These are phyloP conservation scores for Proterorhinus semilunaris DNA, from an alignment of 2,113 vertebrate genomes.

Conservation along the genomic window DNA sequence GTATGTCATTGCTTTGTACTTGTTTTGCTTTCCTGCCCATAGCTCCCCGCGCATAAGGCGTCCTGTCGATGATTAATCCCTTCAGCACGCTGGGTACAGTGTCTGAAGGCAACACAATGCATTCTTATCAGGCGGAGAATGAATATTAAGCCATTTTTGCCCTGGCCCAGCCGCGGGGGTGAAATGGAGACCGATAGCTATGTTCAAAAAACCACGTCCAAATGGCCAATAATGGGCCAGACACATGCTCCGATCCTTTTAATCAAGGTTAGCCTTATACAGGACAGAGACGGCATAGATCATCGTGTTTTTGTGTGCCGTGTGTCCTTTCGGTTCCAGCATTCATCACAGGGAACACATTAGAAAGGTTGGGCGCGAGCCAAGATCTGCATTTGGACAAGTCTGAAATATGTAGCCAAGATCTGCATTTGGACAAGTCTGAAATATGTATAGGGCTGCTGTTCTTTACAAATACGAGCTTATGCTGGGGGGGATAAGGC, in stretches of 20 bases:
- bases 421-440: constrained; percentile 39
- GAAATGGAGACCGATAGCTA: constrained; percentile 35
- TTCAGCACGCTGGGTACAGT: constrained; percentile 33
- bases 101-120: constrained; percentile 44
- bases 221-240: constrained; percentile 13
- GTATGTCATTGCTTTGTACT: constrained; percentile 13
- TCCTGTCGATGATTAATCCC: constrained; percentile 48
- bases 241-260: constrained; percentile 31
- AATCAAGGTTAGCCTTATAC: constrained; percentile 30
- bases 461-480: background rate
- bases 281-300: constrained; percentile 27
- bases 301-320: constrained; percentile 17
- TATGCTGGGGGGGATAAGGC: no score
- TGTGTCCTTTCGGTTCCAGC: constrained; percentile 7
- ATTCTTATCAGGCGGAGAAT: constrained; percentile 47
- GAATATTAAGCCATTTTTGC: constrained; percentile 45
- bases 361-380: constrained; percentile 52
- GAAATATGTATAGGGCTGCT: constrained; percentile 32
- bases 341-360: constrained; percentile 52
- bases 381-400: constrained; percentile 47
- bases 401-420: constrained; percentile 51
- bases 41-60: constrained; percentile 29
- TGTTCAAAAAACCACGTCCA: constrained; percentile 30
- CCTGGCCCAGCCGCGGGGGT: constrained; percentile 13
- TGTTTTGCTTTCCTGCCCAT: constrained; percentile 40